Evolutionary conservation across 2,797 vertebrate species (phyloP).

Genomic region (Aldrovandia affinis): DNA sequence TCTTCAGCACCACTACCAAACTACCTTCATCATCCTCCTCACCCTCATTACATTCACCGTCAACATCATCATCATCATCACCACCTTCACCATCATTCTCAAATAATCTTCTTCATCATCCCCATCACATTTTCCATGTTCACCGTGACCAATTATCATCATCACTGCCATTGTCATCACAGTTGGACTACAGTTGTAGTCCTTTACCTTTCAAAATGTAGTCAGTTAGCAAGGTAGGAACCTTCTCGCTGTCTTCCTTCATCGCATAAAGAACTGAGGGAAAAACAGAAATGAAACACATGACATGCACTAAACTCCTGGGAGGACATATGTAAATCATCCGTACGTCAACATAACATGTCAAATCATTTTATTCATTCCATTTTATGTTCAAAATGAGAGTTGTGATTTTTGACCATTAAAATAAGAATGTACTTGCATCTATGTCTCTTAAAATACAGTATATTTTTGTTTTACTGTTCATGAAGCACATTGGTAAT

Average conservation of each 20-base stretch:
- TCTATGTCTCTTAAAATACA: neutral
- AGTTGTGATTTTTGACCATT: neutral
- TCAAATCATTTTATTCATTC: neutral
- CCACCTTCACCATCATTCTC: neutral
- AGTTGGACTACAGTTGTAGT: neutral
- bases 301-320: too few relatives aligned
- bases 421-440: neutral
- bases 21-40: neutral
- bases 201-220: slow-evolving; percentile 97
- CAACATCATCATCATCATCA: slow-evolving; percentile 24
- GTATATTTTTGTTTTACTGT: neutral
- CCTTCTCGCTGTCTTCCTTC: slow-evolving; percentile 98
- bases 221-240: slow-evolving; percentile 94
- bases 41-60: neutral
- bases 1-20: neutral
- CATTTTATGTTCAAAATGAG: neutral
- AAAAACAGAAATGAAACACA: neutral
- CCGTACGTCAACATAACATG: neutral
- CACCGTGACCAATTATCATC: neutral
- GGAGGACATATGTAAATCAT: neutral
- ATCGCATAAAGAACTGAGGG: slow-evolving; percentile 91
- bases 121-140: too few relatives aligned
- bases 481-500: neutral
- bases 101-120: neutral
- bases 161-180: neutral